These are phyloP conservation scores for Parthenolecanium corni DNA, from an alignment of 2,888 invertebrate species.

Conservation along the genomic window DNA sequence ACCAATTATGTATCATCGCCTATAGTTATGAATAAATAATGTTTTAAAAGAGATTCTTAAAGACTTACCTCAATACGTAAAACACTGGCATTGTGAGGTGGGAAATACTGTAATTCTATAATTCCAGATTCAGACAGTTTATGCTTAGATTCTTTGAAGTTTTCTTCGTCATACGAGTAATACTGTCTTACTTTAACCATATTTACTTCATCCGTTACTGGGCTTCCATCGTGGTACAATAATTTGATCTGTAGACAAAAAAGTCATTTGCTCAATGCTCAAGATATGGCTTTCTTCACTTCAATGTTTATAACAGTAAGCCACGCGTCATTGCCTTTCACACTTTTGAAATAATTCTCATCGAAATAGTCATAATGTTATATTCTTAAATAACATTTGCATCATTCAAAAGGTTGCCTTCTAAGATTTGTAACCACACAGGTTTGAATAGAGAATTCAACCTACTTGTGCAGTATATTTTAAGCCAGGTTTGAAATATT, in stretches of 20 bases:
- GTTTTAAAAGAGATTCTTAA: too few species aligned
- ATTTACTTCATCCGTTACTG: constrained; percentile 48
- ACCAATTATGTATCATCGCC: too few species aligned
- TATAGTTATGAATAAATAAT: too few species aligned
- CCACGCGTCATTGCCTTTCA: too few species aligned
- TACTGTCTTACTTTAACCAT: constrained; percentile 51
- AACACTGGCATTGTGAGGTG: constrained; percentile 50
- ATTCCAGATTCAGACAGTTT: constrained; percentile 53
- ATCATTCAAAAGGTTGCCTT: too few species aligned
- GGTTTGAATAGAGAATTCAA: too few species aligned
- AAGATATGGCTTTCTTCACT: too few species aligned
- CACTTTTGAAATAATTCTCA: neutral
- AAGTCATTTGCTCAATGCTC: too few species aligned
- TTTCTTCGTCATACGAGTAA: constrained; percentile 48
- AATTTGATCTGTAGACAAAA: constrained; percentile 48
- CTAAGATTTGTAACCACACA: too few species aligned
- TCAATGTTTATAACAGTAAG: too few species aligned
- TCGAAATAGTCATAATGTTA: neutral
- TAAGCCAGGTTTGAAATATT: constrained; percentile 78
- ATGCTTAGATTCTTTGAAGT: constrained; percentile 43
- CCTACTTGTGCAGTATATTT: constrained; percentile 70
- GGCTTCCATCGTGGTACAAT: constrained; percentile 56
- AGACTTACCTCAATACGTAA: constrained; percentile 61
- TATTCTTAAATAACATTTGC: too few species aligned
- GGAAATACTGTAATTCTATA: constrained; percentile 49